Evolutionary conservation across 1,140 invertebrate genomes (phyloP).

Genomic region (Euborellia annulipes): DNA sequence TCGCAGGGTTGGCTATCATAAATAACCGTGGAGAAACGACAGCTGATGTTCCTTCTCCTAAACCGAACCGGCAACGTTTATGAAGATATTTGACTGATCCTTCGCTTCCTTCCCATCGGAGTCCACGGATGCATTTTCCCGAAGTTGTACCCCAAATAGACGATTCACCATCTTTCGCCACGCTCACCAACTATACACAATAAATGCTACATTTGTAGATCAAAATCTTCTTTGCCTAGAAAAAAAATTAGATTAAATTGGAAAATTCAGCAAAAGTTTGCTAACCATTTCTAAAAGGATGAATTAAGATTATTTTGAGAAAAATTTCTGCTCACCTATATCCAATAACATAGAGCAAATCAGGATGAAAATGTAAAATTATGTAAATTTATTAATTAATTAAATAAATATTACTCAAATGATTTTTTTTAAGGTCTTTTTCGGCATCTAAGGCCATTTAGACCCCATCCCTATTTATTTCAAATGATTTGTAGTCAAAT

Average conservation of each 20-base stretch:
- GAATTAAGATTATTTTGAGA: too few species aligned
- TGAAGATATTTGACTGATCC: slow-evolving; percentile 58
- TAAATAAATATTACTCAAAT: too few species aligned
- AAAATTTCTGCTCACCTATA: too few species aligned
- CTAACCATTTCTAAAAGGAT: too few species aligned
- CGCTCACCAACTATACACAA: slow-evolving; percentile 46
- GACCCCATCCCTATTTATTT: too few species aligned
- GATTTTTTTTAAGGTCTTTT: too few species aligned
- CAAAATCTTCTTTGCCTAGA: slow-evolving; percentile 1
- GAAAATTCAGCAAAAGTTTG: slow-evolving; percentile 4
- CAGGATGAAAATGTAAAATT: too few species aligned
- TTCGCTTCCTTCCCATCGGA: slow-evolving; percentile 56
- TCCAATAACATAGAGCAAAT: too few species aligned
- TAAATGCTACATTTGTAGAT: neutral
- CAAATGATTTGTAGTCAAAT: too few species aligned
- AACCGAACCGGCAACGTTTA: slow-evolving; percentile 60
- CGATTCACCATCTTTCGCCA: slow-evolving; percentile 73
- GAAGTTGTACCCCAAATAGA: slow-evolving; percentile 57
- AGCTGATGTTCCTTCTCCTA: slow-evolving; percentile 39
- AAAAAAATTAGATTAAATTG: too few species aligned
- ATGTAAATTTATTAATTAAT: too few species aligned
- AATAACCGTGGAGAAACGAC: slow-evolving; percentile 51
- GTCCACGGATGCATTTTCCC: slow-evolving; percentile 43
- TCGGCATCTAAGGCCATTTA: too few species aligned
- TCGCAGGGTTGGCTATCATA: slow-evolving; percentile 62